Evolutionary conservation across 2,797 vertebrate species (phyloP), one percentile per base, ranked within the genome.

Genomic region (Jordanella pulchra): DNA sequence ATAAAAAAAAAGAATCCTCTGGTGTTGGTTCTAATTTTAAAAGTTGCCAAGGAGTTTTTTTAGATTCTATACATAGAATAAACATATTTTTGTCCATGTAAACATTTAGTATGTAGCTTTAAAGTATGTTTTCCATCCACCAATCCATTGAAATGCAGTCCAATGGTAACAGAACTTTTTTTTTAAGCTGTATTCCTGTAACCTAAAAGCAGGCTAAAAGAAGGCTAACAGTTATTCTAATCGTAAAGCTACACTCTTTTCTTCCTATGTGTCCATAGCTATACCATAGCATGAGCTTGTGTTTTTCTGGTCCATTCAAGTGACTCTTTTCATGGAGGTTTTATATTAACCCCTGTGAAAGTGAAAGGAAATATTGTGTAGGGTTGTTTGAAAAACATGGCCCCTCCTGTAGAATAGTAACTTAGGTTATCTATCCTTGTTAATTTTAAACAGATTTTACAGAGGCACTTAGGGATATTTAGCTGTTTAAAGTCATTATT

Each of bases 1-100:
- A 88, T 81, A 71, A 86, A 85, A 89, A 73, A 65, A 35, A n/a
- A 47, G 23, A 68, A 53, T 51, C 61, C 30, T 67, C 45, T 30
- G 66, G 3, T 63, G 13, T 69, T 69, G 23, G 35, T 42, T 63
- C 35, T 61, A n/a, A 63, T 44, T 42, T 44, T 7, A 44, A 25
- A 2, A 15, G 35, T 44, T 15, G 35, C 13, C n/a, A 44, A 42
- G 13, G 60, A 25, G 42, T 68, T 28, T 45, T 73, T 75, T 73
- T 47, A 0, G 15, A 32, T 50, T 44, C 21, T 51, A 15, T 32
- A 30, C 28, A 67, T n/a, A 23, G 14, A 12, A 66, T 12, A 30
- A 65, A 11, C 14, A 58, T 23, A 9, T 67, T n/a, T n/a, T 50
- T 67, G 48, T 23, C 12, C 65, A 15, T n/a, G 30, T 7, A 6